Evolutionary conservation across 2,888 invertebrate species (phyloP).

Genomic region (Ypsolopha scabrella): DNA sequence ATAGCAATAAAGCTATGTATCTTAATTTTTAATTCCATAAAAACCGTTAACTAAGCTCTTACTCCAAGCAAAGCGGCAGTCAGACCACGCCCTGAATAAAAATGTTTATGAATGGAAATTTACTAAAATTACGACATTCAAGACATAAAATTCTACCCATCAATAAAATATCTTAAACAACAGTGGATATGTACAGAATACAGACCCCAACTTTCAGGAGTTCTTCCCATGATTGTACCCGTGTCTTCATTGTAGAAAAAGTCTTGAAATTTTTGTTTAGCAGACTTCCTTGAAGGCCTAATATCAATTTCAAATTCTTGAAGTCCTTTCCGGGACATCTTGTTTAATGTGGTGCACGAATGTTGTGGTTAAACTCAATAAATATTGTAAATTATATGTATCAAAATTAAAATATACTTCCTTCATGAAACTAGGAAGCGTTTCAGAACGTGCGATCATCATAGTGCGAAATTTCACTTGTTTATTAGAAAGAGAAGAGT

Average conservation of each 20-base stretch:
- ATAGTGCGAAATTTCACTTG: no score
- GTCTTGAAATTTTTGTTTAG: conserved; percentile 24
- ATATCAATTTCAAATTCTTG: conserved; percentile 53
- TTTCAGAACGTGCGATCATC: no score
- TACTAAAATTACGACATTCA: background rate
- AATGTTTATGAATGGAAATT: background rate
- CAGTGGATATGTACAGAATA: conserved; percentile 11
- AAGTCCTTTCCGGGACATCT: conserved; percentile 42
- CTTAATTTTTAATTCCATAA: no score
- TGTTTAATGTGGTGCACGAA: no score
- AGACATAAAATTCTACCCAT: background rate
- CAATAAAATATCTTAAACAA: background rate
- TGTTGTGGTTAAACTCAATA: no score
- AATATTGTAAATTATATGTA: no score
- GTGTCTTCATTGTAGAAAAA: conserved; percentile 54
- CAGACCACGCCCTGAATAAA: conserved; percentile 1
- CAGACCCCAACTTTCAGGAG: conserved; percentile 67
- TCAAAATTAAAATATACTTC: no score
- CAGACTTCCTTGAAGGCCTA: conserved; percentile 25
- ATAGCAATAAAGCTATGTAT: no score
- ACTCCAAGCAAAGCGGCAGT: no score
- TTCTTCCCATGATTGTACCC: conserved; percentile 55
- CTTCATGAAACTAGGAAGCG: no score
- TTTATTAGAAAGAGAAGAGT: no score
- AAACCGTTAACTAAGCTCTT: no score